Conservation (phyloP, 2,888 invertebrate species). For the Aethes cnicana region DNA sequence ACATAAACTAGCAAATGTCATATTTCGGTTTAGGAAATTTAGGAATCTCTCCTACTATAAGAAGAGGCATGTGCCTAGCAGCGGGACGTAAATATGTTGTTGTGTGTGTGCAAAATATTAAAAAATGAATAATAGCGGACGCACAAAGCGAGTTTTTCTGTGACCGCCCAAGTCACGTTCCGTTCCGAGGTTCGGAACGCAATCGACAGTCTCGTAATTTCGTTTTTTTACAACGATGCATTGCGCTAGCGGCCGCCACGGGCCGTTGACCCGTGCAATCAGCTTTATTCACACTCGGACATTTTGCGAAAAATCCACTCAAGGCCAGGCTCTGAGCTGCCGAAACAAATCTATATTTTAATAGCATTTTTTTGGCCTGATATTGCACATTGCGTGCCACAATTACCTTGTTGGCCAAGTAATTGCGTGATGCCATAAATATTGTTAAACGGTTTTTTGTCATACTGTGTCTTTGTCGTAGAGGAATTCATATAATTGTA, state of each 20-base stretch:
- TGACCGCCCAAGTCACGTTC: constrained; percentile 51
- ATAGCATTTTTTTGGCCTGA: constrained; percentile 50
- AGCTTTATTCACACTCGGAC: constrained; percentile 46
- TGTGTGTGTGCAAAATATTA: constrained; percentile 25
- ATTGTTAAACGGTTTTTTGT: constrained; percentile 23
- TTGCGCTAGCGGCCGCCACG: constrained; percentile 44
- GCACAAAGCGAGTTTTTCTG: constrained; percentile 34
- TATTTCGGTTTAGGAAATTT: too few species aligned
- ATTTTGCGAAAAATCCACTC: constrained; percentile 65
- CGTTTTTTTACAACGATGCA: constrained; percentile 35
- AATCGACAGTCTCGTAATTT: constrained; percentile 51
- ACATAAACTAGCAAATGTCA: too few species aligned
- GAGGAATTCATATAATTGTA: not conserved
- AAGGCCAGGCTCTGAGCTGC: constrained; percentile 66
- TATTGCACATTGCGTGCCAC: constrained; percentile 64
- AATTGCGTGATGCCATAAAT: constrained; percentile 48
- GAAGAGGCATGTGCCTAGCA: too few species aligned
- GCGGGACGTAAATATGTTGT: too few species aligned
- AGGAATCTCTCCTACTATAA: too few species aligned
- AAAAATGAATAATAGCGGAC: constrained; percentile 20
- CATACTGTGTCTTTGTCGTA: not conserved
- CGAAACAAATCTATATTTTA: constrained; percentile 75
- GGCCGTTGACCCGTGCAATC: constrained; percentile 64
- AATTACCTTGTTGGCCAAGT: constrained; percentile 48
- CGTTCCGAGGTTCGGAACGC: constrained; percentile 48